Conservation (phyloP, 2,797 vertebrate species). For the Craterocephalus amniculus region DNA sequence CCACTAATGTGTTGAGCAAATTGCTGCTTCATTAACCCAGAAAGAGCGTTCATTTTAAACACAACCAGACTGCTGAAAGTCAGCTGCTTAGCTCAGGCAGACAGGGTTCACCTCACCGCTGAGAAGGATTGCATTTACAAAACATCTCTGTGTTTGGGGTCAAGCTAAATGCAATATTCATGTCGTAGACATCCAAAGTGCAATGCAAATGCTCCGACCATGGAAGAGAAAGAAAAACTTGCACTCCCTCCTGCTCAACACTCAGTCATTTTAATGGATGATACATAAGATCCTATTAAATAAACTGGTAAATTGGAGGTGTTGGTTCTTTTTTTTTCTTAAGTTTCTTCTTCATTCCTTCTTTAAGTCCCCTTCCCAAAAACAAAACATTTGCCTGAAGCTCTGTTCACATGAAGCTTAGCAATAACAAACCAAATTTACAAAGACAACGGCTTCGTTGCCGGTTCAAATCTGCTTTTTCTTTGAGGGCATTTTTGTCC, state of each 20-base stretch:
- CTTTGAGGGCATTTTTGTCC: slow-evolving; percentile 8
- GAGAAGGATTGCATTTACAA: slow-evolving; percentile 65
- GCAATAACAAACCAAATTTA: slow-evolving; percentile 39
- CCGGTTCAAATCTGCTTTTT: slow-evolving; percentile 25
- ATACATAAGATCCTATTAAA: too few relatives aligned
- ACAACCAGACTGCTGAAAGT: slow-evolving; percentile 50
- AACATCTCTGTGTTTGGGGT: slow-evolving; percentile 67
- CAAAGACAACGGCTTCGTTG: slow-evolving; percentile 22
- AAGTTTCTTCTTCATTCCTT: slow-evolving; percentile 12
- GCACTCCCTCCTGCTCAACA: background rate
- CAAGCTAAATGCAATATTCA: slow-evolving; percentile 65
- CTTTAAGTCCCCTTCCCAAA: slow-evolving; percentile 16
- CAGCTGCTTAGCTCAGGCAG: slow-evolving; percentile 42
- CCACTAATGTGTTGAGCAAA: slow-evolving; percentile 14
- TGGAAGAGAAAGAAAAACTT: slow-evolving; percentile 17
- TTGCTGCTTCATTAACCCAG: slow-evolving; percentile 15
- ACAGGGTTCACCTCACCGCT: slow-evolving; percentile 59
- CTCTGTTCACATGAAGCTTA: slow-evolving; percentile 32
- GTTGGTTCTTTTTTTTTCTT: slow-evolving; percentile 20
- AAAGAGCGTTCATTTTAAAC: slow-evolving; percentile 21
- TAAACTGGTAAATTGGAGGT: too few relatives aligned
- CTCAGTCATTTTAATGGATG: slow-evolving; percentile 3
- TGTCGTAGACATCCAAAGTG: slow-evolving; percentile 49
- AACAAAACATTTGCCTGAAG: slow-evolving; percentile 37
- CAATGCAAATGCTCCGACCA: slow-evolving; percentile 39